These are phyloP conservation scores for Clitarchus hookeri DNA, from an alignment of 2,888 invertebrate genomes.

Conservation along the genomic window DNA sequence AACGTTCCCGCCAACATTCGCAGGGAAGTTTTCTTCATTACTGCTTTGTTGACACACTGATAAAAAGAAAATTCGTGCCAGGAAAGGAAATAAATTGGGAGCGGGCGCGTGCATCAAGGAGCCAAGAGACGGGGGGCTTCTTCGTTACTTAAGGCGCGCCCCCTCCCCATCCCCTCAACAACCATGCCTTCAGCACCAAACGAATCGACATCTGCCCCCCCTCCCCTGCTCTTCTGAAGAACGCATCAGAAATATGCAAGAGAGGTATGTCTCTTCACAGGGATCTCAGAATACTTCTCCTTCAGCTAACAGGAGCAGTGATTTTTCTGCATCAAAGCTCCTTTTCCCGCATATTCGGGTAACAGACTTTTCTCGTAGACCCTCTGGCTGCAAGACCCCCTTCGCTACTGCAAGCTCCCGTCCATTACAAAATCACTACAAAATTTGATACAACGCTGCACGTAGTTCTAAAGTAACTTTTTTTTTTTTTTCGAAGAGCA, in stretches of 20 bases:
- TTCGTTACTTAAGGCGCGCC: background rate
- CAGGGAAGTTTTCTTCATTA: slow-evolving; percentile 33
- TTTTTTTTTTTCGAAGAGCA: no score
- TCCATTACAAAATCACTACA: no score
- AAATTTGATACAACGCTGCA: no score
- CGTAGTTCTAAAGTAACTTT: no score
- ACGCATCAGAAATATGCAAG: slow-evolving; percentile 7
- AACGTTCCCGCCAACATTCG: background rate
- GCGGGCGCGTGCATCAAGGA: slow-evolving; percentile 1
- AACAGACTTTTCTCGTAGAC: slow-evolving; percentile 21
- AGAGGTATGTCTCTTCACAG: background rate
- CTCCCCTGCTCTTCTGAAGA: background rate
- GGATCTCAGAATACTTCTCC: background rate
- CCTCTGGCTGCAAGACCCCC: background rate
- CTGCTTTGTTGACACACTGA: slow-evolving; percentile 34
- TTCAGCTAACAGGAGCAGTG: background rate
- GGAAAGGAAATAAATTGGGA: slow-evolving; percentile 21
- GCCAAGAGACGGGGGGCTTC: background rate
- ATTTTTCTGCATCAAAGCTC: background rate
- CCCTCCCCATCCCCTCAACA: background rate
- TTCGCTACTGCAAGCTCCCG: background rate
- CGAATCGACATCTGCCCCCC: background rate
- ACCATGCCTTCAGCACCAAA: background rate
- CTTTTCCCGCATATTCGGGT: background rate
- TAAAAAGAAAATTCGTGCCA: slow-evolving; percentile 25